phyloP scores from a whole-genome alignment of 2,888 invertebrate genomes.

The Endomychus coccineus region DNA sequence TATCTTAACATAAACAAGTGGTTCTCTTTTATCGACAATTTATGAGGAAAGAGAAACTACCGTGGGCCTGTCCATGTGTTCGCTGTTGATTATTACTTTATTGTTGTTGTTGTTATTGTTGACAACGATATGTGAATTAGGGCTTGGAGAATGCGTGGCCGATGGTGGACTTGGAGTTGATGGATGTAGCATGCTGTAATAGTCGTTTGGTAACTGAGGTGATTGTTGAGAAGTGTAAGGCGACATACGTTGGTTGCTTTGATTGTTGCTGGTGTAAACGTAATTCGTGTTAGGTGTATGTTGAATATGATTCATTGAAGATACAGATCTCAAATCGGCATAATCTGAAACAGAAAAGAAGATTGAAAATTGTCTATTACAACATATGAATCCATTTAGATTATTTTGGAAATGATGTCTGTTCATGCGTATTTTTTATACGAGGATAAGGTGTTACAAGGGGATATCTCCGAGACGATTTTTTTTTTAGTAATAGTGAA shows the following conservation, averaged over 20 bases:
- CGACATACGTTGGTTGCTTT: conserved; percentile 32
- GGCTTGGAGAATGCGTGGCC: conserved; percentile 34
- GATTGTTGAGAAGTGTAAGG: conserved; percentile 37
- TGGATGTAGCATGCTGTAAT: conserved; percentile 34
- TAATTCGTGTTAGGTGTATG: conserved; percentile 30
- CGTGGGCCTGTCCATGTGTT: conserved; percentile 38
- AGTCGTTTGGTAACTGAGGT: conserved; percentile 38
- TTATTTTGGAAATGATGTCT: too few relatives aligned
- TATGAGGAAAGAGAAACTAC: conserved; percentile 40
- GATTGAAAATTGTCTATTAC: too few relatives aligned
- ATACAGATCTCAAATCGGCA: conserved; percentile 9
- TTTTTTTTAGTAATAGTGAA: too few relatives aligned
- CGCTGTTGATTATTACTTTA: conserved; percentile 36
- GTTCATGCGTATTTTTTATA: too few relatives aligned
- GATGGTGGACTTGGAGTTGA: conserved; percentile 36
- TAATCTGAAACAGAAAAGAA: conserved; percentile 12
- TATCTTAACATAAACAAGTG: too few relatives aligned
- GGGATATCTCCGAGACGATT: too few relatives aligned
- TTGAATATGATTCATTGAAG: conserved; percentile 31
- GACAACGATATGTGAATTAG: conserved; percentile 35
- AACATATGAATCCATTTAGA: too few relatives aligned
- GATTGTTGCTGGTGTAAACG: conserved; percentile 25
- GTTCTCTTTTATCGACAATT: too few relatives aligned
- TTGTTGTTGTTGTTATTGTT: conserved; percentile 32
- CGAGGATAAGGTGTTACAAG: too few relatives aligned